Conservation (phyloP, 2,113 vertebrate species). For the Sakesphorus luctuosus region DNA sequence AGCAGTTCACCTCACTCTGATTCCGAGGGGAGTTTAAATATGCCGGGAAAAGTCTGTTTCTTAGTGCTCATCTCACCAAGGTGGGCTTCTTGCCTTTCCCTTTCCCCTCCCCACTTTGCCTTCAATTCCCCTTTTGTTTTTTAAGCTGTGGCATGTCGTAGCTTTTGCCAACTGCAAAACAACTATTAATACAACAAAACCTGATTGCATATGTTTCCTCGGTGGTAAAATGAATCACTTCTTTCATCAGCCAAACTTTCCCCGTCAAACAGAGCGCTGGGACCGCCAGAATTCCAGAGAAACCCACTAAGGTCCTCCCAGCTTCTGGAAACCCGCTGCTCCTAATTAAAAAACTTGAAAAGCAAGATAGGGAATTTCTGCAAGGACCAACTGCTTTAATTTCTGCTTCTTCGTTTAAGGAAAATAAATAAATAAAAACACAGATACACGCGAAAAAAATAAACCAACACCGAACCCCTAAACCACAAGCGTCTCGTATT, state of each 20-base stretch:
- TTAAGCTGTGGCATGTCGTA: not conserved
- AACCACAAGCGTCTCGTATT: not conserved
- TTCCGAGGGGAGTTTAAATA: not conserved
- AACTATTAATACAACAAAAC: not conserved
- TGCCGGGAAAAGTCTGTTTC: not conserved
- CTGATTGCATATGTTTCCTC: not conserved
- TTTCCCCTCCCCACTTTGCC: not conserved
- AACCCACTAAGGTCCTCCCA: not conserved
- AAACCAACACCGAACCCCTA: not conserved
- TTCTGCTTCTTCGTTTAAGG: not conserved
- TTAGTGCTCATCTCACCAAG: not conserved
- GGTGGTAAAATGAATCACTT: not conserved
- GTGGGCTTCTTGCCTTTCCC: not conserved
- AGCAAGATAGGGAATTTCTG: not conserved
- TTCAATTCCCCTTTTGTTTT: not conserved
- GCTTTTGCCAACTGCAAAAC: not conserved
- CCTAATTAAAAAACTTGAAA: slow-evolving; percentile 57
- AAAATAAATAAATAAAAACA: not conserved
- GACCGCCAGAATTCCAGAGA: not conserved
- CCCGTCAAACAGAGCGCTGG: not conserved
- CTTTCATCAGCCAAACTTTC: slow-evolving; percentile 44
- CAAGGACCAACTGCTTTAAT: not conserved
- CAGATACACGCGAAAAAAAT: no score
- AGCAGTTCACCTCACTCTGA: not conserved
- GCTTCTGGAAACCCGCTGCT: not conserved